A percentile compares a stretch with the other conserved stretches of the same genome.
These are phyloP conservation scores for Lasioglossum marginatum DNA, from an alignment of 2,888 invertebrate genomes.

Conservation along the genomic window DNA sequence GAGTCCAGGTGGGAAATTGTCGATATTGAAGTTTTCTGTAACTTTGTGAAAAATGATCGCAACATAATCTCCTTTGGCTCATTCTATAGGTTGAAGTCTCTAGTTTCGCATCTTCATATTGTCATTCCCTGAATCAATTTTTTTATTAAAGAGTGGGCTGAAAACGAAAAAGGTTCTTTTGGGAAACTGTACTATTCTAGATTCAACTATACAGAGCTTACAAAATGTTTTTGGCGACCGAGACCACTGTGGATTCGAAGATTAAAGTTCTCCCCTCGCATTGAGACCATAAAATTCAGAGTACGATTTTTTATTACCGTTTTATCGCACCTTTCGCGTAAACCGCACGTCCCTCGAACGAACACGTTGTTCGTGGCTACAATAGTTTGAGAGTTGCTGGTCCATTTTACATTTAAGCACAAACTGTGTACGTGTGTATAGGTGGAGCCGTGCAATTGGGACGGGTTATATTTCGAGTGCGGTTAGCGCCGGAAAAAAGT, in stretches of 20 bases:
- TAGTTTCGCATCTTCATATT: neutral
- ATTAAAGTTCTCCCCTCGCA: neutral
- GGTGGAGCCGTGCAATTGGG: neutral
- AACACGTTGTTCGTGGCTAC: neutral
- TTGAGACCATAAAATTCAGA: neutral
- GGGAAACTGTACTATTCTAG: neutral
- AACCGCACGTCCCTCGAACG: neutral
- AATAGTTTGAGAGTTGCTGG: neutral
- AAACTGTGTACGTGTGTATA: neutral
- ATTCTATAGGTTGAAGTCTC: neutral
- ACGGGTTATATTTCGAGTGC: neutral
- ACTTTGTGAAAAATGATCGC: neutral
- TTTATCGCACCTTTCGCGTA: neutral
- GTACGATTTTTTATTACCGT: neutral
- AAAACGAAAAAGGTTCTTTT: neutral
- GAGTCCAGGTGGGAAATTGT: neutral
- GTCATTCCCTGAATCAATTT: neutral
- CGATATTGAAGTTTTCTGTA: neutral
- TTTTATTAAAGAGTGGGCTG: neutral
- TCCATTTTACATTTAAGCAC: slow-evolving; percentile 1
- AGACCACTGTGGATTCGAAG: neutral
- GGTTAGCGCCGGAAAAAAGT: neutral
- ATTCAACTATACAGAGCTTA: neutral
- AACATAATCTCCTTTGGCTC: neutral
- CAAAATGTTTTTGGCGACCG: neutral